Evolutionary conservation across 2,797 vertebrate genomes (phyloP).

Genomic region (Labeo calbasu): DNA sequence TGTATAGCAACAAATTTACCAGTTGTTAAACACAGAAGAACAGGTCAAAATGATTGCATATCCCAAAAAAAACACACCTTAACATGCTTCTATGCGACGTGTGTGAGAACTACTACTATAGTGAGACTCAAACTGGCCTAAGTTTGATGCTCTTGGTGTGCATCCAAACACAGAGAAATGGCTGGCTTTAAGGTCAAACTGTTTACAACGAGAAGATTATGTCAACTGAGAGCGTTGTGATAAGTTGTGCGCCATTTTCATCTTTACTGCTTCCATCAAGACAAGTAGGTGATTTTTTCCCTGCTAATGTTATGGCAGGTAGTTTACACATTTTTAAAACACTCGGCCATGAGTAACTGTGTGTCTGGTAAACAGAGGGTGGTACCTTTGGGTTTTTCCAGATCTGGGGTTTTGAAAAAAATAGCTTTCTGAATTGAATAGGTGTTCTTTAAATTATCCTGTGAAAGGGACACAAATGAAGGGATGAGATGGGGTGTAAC

Average conservation of each 20-base stretch:
- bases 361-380: conserved; percentile 9
- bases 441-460: conserved; percentile 7
- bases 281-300: conserved; percentile 8
- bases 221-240: background rate
- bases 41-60: background rate
- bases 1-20: background rate
- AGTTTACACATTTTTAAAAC: conserved; percentile 24
- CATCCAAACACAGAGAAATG: background rate
- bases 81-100: background rate
- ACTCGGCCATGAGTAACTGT: background rate
- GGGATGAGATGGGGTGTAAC: conserved; percentile 23
- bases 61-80: conserved; percentile 3
- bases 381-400: background rate
- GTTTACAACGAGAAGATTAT: conserved; percentile 18
- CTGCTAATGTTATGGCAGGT: conserved; percentile 25
- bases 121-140: conserved; percentile 21
- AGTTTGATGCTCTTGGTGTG: conserved; percentile 18
- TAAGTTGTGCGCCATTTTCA: conserved; percentile 5
- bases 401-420: background rate
- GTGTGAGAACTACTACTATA: background rate
- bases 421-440: background rate
- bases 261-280: conserved; percentile 6
- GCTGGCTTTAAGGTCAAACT: conserved; percentile 2
- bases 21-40: background rate
- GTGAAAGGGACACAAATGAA: conserved; percentile 7